Conservation (phyloP, 2,888 invertebrate species). For the Hemithea aestivaria region DNA sequence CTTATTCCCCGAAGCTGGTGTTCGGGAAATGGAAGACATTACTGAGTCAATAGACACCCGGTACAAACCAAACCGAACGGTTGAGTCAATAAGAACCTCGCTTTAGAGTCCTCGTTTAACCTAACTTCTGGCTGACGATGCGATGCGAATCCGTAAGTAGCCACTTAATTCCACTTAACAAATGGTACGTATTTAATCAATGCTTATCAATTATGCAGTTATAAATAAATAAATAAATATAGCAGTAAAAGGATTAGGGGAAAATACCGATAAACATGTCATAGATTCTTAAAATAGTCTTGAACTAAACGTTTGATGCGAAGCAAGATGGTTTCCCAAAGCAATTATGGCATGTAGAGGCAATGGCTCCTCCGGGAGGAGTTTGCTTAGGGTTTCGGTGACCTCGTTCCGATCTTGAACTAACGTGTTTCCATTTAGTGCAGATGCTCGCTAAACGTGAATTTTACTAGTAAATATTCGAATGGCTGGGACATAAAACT, state of each 20-base stretch:
- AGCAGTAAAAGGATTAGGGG: conserved; percentile 11
- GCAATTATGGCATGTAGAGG: conserved; percentile 42
- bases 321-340: conserved; percentile 40
- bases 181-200: conserved; percentile 50
- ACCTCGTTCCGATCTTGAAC: conserved; percentile 35
- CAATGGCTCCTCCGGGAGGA: conserved; percentile 36
- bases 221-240: too few relatives aligned
- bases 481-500: conserved; percentile 25
- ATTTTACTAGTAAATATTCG: conserved; percentile 22
- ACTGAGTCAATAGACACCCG: conserved; percentile 69
- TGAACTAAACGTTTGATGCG: conserved; percentile 33
- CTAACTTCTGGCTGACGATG: conserved; percentile 55
- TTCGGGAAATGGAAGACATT: conserved; percentile 75
- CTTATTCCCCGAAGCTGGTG: conserved; percentile 67
- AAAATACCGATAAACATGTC: conserved; percentile 15
- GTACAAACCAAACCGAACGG: conserved; percentile 52
- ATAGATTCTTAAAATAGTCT: conserved; percentile 21
- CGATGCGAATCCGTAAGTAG: conserved; percentile 48
- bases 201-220: conserved; percentile 39
- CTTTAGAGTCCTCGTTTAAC: conserved; percentile 59
- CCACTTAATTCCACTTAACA: conserved; percentile 35
- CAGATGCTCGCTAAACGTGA: conserved; percentile 15
- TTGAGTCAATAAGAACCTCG: conserved; percentile 65
- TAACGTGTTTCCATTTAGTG: conserved; percentile 16
- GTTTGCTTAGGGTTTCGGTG: conserved; percentile 34